A percentile compares a stretch with the other conserved stretches of the same genome.
These are phyloP conservation scores for Doryteuthis pealeii DNA, from an alignment of 1,140 invertebrate species.

Conservation along the genomic window DNA sequence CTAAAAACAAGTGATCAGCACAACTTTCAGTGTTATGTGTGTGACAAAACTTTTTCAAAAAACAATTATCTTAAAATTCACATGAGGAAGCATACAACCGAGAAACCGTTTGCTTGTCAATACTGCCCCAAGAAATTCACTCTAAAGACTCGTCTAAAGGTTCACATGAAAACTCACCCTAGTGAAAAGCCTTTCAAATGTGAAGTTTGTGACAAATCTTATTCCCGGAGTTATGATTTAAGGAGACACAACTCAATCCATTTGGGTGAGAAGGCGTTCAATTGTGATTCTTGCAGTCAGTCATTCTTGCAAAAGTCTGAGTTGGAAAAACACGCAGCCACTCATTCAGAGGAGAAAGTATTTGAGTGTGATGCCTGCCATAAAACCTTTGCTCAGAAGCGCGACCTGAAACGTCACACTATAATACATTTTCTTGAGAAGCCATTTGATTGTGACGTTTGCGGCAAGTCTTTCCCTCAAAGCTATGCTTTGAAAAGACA, in stretches of 20 bases:
- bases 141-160: neutral
- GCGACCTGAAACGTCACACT: neutral
- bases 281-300: neutral
- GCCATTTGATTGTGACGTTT: constrained; percentile 28
- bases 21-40: constrained; percentile 21
- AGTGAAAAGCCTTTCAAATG: neutral
- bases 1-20: too few species aligned
- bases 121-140: neutral
- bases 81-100: neutral
- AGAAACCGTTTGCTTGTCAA: neutral
- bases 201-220: neutral
- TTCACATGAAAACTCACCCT: neutral
- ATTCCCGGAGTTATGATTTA: neutral
- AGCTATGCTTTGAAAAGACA: constrained; percentile 24
- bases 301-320: neutral
- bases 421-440: constrained; percentile 15
- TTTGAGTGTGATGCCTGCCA: neutral
- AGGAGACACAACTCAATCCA: neutral
- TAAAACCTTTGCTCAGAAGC: neutral
- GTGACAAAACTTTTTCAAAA: constrained; percentile 21
- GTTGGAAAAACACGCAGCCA: neutral
- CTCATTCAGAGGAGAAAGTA: neutral
- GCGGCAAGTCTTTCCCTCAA: constrained; percentile 27
- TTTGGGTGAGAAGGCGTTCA: neutral
- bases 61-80: neutral